Percentiles rank a stretch among this genome's conserved stretches.
phyloP scores from a whole-genome alignment of 2,888 invertebrate genomes.

The Pilophorus perplexus region DNA sequence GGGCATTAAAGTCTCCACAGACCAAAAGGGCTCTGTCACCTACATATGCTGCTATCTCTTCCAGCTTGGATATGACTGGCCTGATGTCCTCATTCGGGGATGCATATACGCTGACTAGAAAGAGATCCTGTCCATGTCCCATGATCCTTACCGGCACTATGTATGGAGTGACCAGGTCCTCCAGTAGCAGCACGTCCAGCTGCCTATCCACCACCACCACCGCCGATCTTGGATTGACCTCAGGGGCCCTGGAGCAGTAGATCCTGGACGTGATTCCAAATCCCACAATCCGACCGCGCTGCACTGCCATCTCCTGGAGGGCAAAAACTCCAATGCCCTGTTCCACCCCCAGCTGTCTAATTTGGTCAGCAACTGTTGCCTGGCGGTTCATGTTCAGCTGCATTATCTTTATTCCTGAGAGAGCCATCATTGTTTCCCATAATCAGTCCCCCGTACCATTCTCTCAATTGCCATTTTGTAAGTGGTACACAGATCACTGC shows the following conservation, averaged over 20 bases:
- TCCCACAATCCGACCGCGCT: neutral
- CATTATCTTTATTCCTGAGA: neutral
- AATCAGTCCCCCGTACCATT: too few relatives aligned
- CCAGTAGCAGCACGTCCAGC: neutral
- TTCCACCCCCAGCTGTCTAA: too few relatives aligned
- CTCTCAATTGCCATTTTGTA: neutral
- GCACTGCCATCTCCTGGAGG: too few relatives aligned
- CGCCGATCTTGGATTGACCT: neutral
- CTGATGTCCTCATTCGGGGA: too few relatives aligned
- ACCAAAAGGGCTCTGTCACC: neutral
- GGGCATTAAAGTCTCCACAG: too few relatives aligned
- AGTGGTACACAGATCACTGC: neutral
- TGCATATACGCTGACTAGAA: neutral
- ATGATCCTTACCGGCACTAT: neutral
- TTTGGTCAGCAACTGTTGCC: too few relatives aligned
- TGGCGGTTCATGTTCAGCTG: neutral
- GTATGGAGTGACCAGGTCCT: neutral
- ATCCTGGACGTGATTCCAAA: neutral
- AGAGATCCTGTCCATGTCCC: neutral
- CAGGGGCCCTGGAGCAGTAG: neutral
- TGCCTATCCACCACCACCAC: neutral
- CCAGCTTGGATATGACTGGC: too few relatives aligned
- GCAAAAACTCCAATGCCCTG: too few relatives aligned
- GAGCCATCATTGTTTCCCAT: neutral
- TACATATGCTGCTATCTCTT: neutral